phyloP scores from a whole-genome alignment of 2,888 invertebrate genomes.

The Nemotelus nigrinus region DNA sequence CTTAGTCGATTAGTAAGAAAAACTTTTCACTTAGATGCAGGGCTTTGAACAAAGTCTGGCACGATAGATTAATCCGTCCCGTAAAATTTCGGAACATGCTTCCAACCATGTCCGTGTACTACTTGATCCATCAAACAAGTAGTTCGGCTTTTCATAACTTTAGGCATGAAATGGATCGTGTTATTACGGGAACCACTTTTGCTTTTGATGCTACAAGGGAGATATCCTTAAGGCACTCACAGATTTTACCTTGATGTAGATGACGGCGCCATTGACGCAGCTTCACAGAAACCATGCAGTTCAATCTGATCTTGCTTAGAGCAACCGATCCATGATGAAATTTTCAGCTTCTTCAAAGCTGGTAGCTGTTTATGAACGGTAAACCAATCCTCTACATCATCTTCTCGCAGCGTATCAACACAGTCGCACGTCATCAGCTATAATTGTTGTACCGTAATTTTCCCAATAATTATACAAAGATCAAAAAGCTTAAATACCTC shows the following conservation, averaged over 20 bases:
- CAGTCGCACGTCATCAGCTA: not conserved
- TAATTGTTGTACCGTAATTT: not conserved
- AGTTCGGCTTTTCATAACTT: no score
- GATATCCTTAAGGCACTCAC: not conserved
- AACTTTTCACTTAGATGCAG: no score
- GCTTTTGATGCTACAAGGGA: not conserved
- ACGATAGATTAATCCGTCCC: not conserved
- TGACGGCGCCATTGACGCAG: not conserved
- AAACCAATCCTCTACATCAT: not conserved
- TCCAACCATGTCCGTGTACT: no score
- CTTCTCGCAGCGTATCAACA: not conserved
- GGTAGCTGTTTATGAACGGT: not conserved
- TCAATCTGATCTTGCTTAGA: not conserved
- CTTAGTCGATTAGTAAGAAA: slow-evolving; percentile 41
- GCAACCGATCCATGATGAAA: no score
- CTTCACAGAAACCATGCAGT: not conserved
- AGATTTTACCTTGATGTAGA: not conserved
- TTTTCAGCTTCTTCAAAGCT: not conserved
- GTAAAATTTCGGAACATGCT: no score
- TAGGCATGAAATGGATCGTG: not conserved
- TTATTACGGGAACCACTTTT: not conserved
- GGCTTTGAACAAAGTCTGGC: no score
- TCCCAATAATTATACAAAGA: not conserved
- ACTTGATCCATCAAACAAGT: no score
- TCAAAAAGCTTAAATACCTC: not conserved